phyloP scores from a whole-genome alignment of 2,888 invertebrate genomes.

The Drosophila subquinaria region DNA sequence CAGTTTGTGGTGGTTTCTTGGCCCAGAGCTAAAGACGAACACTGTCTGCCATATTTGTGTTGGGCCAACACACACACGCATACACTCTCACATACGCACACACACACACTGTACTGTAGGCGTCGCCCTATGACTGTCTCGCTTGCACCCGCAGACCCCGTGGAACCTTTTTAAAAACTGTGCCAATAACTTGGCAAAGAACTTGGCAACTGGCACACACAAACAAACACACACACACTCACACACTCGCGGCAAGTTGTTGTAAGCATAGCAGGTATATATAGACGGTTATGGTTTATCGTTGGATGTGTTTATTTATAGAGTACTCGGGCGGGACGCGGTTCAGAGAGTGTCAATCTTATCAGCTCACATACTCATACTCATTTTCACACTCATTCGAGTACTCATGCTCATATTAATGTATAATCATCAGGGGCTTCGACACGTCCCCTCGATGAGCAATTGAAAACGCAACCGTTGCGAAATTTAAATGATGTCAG shows the following conservation, averaged over 20 bases:
- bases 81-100: constrained; percentile 18
- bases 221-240: background rate
- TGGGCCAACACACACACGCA: constrained; percentile 1
- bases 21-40: constrained; percentile 52
- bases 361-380: constrained; percentile 2
- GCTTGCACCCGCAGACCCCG: constrained; percentile 19
- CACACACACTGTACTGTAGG: constrained; percentile 55
- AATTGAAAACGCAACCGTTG: constrained; percentile 49
- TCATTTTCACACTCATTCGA: background rate
- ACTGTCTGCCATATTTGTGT: constrained; percentile 71
- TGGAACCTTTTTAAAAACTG: constrained; percentile 49
- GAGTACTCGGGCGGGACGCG: constrained; percentile 7
- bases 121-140: constrained; percentile 51
- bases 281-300: constrained; percentile 29
- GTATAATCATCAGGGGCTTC: constrained; percentile 32
- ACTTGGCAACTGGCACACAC: constrained; percentile 39
- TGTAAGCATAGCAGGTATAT: constrained; percentile 8
- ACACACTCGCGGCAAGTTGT: background rate
- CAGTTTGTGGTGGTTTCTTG: constrained; percentile 70
- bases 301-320: constrained; percentile 28
- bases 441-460: constrained; percentile 49
- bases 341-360: constrained; percentile 29
- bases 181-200: constrained; percentile 71
- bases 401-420: background rate
- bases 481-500: constrained; percentile 60